phyloP scores from a whole-genome alignment of 2,888 invertebrate species.

The Drosophila cracens region DNA sequence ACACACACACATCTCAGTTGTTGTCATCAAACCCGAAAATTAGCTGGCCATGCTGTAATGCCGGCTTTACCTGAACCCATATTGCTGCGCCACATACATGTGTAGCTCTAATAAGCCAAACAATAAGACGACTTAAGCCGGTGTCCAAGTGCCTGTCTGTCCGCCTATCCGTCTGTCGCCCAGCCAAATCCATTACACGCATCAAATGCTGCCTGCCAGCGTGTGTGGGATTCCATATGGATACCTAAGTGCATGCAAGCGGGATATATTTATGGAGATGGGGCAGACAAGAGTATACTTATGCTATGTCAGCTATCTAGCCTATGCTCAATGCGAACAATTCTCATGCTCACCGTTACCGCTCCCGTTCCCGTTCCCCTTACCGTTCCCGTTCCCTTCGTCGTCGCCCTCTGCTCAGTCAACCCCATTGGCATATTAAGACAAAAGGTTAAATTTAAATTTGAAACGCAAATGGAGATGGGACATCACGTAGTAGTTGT shows the following conservation, averaged over 20 bases:
- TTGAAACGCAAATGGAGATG: slow-evolving; percentile 67
- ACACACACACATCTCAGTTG: slow-evolving; percentile 32
- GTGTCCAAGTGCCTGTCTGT: slow-evolving; percentile 47
- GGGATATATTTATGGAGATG: background rate
- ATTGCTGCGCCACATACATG: slow-evolving; percentile 51
- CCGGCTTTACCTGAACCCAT: slow-evolving; percentile 29
- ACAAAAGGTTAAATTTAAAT: slow-evolving; percentile 83
- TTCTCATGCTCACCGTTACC: slow-evolving; percentile 21
- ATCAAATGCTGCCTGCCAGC: slow-evolving; percentile 47
- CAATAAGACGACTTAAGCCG: slow-evolving; percentile 65
- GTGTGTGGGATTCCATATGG: slow-evolving; percentile 1
- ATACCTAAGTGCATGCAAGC: background rate
- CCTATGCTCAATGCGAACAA: slow-evolving; percentile 27
- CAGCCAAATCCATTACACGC: slow-evolving; percentile 58
- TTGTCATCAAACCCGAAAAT: slow-evolving; percentile 52
- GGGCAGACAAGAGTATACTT: background rate
- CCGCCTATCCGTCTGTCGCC: background rate
- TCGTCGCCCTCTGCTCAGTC: slow-evolving; percentile 21
- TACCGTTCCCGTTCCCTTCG: background rate
- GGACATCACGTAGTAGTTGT: slow-evolving; percentile 22
- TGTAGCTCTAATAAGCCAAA: slow-evolving; percentile 62
- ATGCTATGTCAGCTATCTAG: slow-evolving; percentile 10
- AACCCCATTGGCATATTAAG: slow-evolving; percentile 72
- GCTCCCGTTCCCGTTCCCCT: background rate
- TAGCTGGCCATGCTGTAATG: slow-evolving; percentile 42